Evolutionary conservation across 1,140 invertebrate species (phyloP).

Genomic region (Bombus fervidus): DNA sequence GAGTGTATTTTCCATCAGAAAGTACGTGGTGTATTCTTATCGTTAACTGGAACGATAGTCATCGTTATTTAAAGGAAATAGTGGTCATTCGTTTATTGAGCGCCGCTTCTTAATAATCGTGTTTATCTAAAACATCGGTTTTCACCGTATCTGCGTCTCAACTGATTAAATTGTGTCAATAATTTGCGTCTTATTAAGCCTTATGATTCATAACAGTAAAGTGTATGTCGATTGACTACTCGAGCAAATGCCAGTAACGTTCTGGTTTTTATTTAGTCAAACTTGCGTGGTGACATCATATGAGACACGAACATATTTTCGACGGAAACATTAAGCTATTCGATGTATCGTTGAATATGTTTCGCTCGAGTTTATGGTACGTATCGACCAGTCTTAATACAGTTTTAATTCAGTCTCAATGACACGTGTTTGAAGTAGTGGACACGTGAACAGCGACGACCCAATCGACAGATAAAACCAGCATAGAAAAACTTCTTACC

Average conservation of each 20-base stretch:
- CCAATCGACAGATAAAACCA: neutral
- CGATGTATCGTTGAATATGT: neutral
- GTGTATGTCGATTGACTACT: neutral
- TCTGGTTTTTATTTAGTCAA: neutral
- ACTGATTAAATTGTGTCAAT: conserved; percentile 42
- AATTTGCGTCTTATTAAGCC: conserved; percentile 36
- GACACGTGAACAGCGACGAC: conserved; percentile 3
- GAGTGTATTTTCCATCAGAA: neutral
- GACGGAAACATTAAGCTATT: neutral
- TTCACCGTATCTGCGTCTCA: neutral
- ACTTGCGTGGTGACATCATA: neutral
- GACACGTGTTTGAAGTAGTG: neutral
- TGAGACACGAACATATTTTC: neutral
- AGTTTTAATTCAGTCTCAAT: neutral
- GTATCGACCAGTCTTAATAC: no score
- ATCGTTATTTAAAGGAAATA: conserved; percentile 14
- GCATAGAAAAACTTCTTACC: neutral
- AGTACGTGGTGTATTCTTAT: neutral
- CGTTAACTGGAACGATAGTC: conserved; percentile 14
- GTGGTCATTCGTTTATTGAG: conserved; percentile 23
- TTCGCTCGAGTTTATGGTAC: neutral
- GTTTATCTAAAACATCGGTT: conserved; percentile 28
- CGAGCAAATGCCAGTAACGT: neutral
- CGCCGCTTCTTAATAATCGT: conserved; percentile 13
- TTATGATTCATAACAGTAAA: conserved; percentile 3